A percentile compares a stretch with the other conserved stretches of the same genome.
Conservation (phyloP, 2,113 vertebrate genomes). For the Condylura cristata region DNA sequence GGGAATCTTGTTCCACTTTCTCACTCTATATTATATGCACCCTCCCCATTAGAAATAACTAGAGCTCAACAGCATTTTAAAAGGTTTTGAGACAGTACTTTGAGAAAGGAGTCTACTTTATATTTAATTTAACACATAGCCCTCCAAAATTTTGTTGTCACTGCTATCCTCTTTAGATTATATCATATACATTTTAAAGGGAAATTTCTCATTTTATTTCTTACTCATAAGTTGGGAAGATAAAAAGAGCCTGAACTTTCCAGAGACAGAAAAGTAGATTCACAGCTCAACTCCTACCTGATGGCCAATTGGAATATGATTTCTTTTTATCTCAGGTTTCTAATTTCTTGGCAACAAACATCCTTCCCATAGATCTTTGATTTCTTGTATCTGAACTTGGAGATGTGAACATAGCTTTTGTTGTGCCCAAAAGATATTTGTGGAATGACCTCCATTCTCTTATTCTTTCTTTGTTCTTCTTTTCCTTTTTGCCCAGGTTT, state of each 20-base stretch:
- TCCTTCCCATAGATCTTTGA: not conserved
- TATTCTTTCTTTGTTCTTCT: not conserved
- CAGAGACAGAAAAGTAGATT: not conserved
- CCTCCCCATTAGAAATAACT: not conserved
- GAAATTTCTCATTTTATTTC: not conserved
- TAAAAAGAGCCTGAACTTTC: not conserved
- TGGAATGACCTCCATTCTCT: slow-evolving; percentile 32
- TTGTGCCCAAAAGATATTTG: not conserved
- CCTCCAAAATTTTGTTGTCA: not conserved
- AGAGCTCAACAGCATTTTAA: not conserved
- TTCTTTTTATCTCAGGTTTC: not conserved
- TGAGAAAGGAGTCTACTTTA: not conserved
- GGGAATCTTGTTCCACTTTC: not conserved
- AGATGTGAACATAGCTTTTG: not conserved
- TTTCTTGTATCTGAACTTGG: not conserved
- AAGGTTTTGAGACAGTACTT: not conserved
- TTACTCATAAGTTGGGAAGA: not conserved
- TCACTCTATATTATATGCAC: not conserved
- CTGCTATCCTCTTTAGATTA: not conserved
- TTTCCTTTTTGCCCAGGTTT: not conserved
- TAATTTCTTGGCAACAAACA: not conserved
- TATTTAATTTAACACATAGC: not conserved
- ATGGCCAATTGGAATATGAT: not conserved
- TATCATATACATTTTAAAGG: not conserved
- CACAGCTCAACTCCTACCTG: not conserved